Evolutionary conservation across 1,140 invertebrate genomes (phyloP).

Genomic region (Temnothorax nylanderi): DNA sequence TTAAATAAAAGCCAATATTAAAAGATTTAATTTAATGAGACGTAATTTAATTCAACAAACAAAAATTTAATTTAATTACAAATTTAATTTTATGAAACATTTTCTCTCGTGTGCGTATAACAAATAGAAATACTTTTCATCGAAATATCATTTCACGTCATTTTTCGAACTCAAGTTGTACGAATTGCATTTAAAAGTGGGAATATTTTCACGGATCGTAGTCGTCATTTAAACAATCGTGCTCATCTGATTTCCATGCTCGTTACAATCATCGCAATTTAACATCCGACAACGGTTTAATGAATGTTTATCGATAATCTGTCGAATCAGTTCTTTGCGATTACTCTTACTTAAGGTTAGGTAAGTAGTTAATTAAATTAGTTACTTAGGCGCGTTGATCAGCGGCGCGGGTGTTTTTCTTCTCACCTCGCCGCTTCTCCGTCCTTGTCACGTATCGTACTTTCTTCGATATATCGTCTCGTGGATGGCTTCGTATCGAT

Average conservation of each 20-base stretch:
- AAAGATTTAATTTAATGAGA: background rate
- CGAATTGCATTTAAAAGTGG: background rate
- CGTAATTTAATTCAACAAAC: background rate
- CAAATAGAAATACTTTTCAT: slow-evolving; percentile 10
- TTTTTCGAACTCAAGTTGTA: background rate
- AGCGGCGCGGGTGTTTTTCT: slow-evolving; percentile 54
- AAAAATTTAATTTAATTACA: slow-evolving; percentile 17
- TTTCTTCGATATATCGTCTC: slow-evolving; percentile 73
- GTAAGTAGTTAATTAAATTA: slow-evolving; percentile 75
- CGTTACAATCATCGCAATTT: slow-evolving; percentile 35
- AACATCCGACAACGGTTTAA: slow-evolving; percentile 24
- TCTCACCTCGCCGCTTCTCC: slow-evolving; percentile 2
- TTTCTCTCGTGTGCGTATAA: background rate
- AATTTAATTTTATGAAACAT: slow-evolving; percentile 22
- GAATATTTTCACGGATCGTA: background rate
- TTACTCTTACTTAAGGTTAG: slow-evolving; percentile 69
- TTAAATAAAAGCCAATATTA: background rate
- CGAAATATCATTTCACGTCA: background rate
- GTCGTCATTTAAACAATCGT: slow-evolving; percentile 44
- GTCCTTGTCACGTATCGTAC: slow-evolving; percentile 57
- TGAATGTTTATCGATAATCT: slow-evolving; percentile 52
- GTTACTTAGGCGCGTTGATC: slow-evolving; percentile 79
- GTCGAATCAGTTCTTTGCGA: slow-evolving; percentile 47
- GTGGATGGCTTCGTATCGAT: slow-evolving; percentile 82
- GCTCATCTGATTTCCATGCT: slow-evolving; percentile 25